Base-by-base conservation (phyloP, 2,888 invertebrate species). In the Cheilosia variabilis region DNA sequence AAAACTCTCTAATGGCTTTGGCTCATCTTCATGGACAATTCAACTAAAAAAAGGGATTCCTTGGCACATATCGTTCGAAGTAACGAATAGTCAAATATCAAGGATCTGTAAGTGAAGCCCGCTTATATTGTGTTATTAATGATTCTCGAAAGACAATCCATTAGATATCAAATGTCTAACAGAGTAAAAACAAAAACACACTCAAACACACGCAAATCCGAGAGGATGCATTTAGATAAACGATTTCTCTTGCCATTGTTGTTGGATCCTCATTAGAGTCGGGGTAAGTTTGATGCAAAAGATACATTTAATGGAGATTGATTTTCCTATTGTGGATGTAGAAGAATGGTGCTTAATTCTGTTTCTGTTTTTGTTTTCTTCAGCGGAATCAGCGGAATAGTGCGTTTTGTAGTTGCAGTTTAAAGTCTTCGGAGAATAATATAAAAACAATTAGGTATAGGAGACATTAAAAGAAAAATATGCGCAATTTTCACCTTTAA, bases 221-320 rank as follows among this genome's bases (percentile, higher is more conserved):
- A 19, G n/a, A 37, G 37, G 15, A 71, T 72, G 72, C 72, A 72
- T 72, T 72, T 52, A 53, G 62, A 52, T 72, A 53, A 72, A 52
- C 50, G 50, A 52, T 72, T 72, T 72, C 17, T 52, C 24, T 62
- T 22, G 2, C 52, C 13, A n/a, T 27, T 52, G 52, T 52, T 50
- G 24, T 66, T 24, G 9, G n/a, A 1, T 41, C 6, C n/a, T 27
- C 15, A 9, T 37, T 63, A 41, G 19, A 17, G 1, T 1, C 1
- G 34, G 6, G 22, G 4, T 15, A 27, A 57, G 7, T 24, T 41
- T 27, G 37, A 65, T 66, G 66, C 47, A 19, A 58, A 58, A 66
- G 62, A 66, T 76, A 58, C 31, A 68, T 76, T 66, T 66, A 58
- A 66, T 66, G 58, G 66, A 76, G 76, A 68, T 76, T 68, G 66